Evolutionary conservation across 2,113 vertebrate genomes (phyloP).

Genomic region (Todiramphus chloris): DNA sequence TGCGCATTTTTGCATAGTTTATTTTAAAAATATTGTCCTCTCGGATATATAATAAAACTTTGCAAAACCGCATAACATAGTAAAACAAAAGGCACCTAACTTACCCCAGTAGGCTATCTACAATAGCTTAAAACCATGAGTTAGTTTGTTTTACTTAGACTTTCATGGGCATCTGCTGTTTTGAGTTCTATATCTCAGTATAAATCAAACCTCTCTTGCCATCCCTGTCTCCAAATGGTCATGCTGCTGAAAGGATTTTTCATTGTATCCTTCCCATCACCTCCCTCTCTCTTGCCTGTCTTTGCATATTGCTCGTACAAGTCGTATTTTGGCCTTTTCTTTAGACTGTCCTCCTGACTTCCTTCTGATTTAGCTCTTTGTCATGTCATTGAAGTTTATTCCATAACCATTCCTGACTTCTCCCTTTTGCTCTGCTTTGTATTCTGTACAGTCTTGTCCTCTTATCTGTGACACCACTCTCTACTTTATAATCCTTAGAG

Average conservation of each 20-base stretch:
- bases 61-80: constrained; percentile 69
- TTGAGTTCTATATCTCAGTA: neutral
- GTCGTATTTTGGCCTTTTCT: neutral
- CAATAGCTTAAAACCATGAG: neutral
- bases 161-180: neutral
- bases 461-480: neutral
- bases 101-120: neutral
- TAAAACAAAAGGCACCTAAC: constrained; percentile 69
- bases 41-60: constrained; percentile 62
- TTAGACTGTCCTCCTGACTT: neutral
- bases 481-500: neutral
- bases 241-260: neutral
- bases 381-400: neutral
- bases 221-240: neutral
- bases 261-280: neutral
- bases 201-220: neutral
- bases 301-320: neutral
- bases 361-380: neutral
- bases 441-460: neutral
- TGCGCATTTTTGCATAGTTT: constrained; percentile 71
- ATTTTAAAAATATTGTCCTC: constrained; percentile 48
- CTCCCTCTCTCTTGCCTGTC: neutral
- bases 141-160: neutral
- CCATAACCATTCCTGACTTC: neutral
- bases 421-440: neutral